Conservation (phyloP, 30 jellyfish, hydroid and myxozoan genomes). For the Mastigias papua region DNA sequence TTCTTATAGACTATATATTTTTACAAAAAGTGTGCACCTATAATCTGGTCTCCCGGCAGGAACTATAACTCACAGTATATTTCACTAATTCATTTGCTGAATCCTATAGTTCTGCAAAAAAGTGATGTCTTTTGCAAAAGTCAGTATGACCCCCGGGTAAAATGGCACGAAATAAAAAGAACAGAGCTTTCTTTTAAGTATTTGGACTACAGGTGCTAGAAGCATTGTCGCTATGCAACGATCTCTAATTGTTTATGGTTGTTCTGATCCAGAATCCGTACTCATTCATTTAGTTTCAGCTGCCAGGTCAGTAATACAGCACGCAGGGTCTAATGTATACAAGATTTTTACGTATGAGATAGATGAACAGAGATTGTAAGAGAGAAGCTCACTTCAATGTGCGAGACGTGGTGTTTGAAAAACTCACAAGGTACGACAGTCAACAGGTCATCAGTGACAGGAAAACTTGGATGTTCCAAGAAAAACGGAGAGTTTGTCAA, state of each 20-base stretch:
- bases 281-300: conserved; percentile 24
- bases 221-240: conserved; percentile 40
- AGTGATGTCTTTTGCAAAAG: not conserved
- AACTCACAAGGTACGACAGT: not conserved
- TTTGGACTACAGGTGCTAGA: conserved; percentile 58
- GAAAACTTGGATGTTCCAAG: not conserved
- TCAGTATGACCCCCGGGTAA: conserved; percentile 27
- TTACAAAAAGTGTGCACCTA: too few species aligned
- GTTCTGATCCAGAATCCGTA: not conserved
- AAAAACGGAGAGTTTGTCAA: not conserved
- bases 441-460: not conserved
- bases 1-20: too few species aligned
- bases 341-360: not conserved
- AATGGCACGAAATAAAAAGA: conserved; percentile 18
- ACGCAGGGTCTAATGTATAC: not conserved
- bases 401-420: not conserved
- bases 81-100: not conserved
- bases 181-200: conserved; percentile 37
- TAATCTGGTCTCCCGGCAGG: too few species aligned
- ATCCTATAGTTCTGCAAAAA: not conserved
- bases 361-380: not conserved
- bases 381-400: not conserved
- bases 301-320: not conserved
- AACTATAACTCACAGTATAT: too few species aligned
- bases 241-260: conserved; percentile 20